A percentile compares a stretch with the other conserved stretches of the same genome.
Evolutionary conservation across 2,797 vertebrate species (phyloP).

Genomic region (Typhlichthys subterraneus): DNA sequence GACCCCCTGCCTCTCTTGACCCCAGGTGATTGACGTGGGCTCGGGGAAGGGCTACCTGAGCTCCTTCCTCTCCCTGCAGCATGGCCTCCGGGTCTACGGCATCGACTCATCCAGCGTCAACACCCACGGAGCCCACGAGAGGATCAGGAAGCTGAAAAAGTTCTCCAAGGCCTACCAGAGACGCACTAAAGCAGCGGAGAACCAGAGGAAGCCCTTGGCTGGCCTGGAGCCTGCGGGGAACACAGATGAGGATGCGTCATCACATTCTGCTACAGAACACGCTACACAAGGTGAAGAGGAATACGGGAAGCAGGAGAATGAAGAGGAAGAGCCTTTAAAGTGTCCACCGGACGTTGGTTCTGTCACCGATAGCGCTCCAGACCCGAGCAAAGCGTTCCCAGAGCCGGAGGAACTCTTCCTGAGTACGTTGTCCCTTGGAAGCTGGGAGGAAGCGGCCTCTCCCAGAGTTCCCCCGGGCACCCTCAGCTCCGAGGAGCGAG

Average conservation of each 20-base stretch:
- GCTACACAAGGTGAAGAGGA: neutral
- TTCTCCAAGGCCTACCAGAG: slow-evolving; percentile 86
- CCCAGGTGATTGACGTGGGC: slow-evolving; percentile 92
- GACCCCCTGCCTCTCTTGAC: slow-evolving; percentile 2
- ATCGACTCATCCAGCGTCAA: slow-evolving; percentile 93
- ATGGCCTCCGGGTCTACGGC: slow-evolving; percentile 90
- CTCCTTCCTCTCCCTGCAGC: slow-evolving; percentile 91
- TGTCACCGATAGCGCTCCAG: slow-evolving; percentile 18
- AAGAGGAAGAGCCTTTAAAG: neutral
- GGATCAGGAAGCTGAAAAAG: slow-evolving; percentile 94
- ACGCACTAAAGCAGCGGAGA: slow-evolving; percentile 24
- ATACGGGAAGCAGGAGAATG: neutral
- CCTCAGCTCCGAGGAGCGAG: slow-evolving; percentile 80
- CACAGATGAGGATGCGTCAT: neutral
- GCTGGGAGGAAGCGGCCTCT: slow-evolving; percentile 65
- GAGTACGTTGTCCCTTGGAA: slow-evolving; percentile 76
- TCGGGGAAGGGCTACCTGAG: slow-evolving; percentile 98
- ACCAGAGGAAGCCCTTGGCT: neutral
- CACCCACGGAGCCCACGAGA: slow-evolving; percentile 90
- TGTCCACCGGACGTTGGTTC: slow-evolving; percentile 19
- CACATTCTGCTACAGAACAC: too few relatives aligned
- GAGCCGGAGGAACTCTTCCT: slow-evolving; percentile 66
- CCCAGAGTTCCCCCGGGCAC: slow-evolving; percentile 64
- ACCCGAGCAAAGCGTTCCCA: slow-evolving; percentile 28
- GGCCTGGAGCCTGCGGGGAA: slow-evolving; percentile 1